Evolutionary conservation across 2,888 invertebrate genomes (phyloP).

Genomic region (Tanytarsus gracilentus): DNA sequence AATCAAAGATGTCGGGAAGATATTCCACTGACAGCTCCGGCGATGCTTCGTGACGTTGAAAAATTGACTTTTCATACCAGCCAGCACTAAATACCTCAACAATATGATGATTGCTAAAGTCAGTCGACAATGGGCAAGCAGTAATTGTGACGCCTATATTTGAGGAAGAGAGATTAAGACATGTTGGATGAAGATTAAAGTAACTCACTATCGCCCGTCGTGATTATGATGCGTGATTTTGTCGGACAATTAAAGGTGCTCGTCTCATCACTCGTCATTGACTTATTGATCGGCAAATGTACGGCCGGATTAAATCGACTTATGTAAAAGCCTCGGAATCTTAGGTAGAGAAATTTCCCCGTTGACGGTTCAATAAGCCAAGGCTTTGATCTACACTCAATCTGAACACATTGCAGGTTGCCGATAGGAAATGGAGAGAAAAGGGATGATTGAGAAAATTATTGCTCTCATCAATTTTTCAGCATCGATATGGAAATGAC

Average conservation of each 20-base stretch:
- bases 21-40: slow-evolving; percentile 71
- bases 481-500: background rate
- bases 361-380: slow-evolving; percentile 71
- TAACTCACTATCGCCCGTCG: slow-evolving; percentile 51
- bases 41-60: slow-evolving; percentile 49
- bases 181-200: slow-evolving; percentile 39
- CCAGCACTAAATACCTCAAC: slow-evolving; percentile 81
- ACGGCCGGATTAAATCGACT: slow-evolving; percentile 41
- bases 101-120: slow-evolving; percentile 51
- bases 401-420: slow-evolving; percentile 43
- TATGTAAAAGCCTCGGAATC: slow-evolving; percentile 56
- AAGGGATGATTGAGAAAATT: background rate
- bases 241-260: slow-evolving; percentile 55
- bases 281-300: slow-evolving; percentile 49
- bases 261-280: slow-evolving; percentile 48
- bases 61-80: slow-evolving; percentile 57
- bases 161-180: background rate
- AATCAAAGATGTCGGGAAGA: slow-evolving; percentile 62
- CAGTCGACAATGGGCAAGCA: slow-evolving; percentile 49
- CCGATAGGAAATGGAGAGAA: background rate
- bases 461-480: background rate
- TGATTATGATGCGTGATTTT: slow-evolving; percentile 67
- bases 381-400: slow-evolving; percentile 69
- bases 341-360: slow-evolving; percentile 69
- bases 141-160: slow-evolving; percentile 43